Percentiles rank a stretch among this genome's conserved stretches.
Evolutionary conservation across 2,797 vertebrate species (phyloP).

Genomic region (Micrastur ruficollis): DNA sequence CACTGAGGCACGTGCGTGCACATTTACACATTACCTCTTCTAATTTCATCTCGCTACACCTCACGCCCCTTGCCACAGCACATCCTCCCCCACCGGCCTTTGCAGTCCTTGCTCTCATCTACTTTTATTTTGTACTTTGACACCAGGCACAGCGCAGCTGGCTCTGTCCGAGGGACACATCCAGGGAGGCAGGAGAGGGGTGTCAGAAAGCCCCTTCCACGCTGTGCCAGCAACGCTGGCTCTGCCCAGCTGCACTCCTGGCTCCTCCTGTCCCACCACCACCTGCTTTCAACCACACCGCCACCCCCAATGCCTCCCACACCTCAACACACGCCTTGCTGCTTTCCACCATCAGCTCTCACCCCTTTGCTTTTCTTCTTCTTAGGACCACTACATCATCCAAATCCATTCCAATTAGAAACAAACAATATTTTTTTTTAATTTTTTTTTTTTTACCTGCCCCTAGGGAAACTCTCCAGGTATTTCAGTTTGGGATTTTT

Average conservation of each 20-base stretch:
- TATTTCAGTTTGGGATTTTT: neutral
- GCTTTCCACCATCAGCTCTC: neutral
- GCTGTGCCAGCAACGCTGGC: neutral
- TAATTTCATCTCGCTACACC: neutral
- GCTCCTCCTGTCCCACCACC: neutral
- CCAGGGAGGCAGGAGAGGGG: neutral
- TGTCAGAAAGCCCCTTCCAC: neutral
- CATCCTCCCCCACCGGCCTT: neutral
- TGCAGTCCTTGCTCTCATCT: neutral
- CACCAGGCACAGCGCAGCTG: neutral
- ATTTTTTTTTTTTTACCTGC: neutral
- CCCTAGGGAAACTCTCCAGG: neutral
- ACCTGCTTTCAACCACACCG: neutral
- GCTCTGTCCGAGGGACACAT: neutral
- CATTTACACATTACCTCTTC: neutral
- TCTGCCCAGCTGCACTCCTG: neutral
- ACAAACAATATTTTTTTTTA: neutral
- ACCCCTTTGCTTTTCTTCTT: neutral
- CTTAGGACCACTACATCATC: neutral
- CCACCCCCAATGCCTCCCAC: neutral
- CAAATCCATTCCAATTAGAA: neutral
- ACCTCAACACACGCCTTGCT: neutral
- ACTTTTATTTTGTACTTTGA: neutral
- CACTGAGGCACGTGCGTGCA: accelerated
- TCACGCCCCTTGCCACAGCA: neutral